A percentile compares a stretch with the other conserved stretches of the same genome.
Evolutionary conservation across 53 echinoderm and acorn worm genomes (phyloP).

Genomic region (Mesocentrotus franciscanus): DNA sequence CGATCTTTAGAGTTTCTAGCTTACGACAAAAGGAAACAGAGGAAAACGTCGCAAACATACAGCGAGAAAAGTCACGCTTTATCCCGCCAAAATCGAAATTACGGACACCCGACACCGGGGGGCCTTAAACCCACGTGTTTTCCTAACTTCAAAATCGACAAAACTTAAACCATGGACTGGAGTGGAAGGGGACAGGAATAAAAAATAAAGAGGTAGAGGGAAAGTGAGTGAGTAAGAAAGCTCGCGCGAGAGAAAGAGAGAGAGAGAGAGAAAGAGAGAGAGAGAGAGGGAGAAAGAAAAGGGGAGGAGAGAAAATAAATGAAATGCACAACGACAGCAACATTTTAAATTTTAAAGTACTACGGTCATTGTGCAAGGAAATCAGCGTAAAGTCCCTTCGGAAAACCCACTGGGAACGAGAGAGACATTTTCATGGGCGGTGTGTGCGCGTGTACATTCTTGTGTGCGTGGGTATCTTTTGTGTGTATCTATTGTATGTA

Average conservation of each 20-base stretch:
- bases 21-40: neutral
- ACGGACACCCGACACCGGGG: conserved; percentile 30
- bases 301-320: neutral
- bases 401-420: neutral
- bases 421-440: neutral
- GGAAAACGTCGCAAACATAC: conserved; percentile 47
- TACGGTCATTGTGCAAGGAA: conserved; percentile 22
- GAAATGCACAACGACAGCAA: neutral
- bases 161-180: conserved; percentile 27
- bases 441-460: neutral
- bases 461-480: neutral
- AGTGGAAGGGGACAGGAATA: neutral
- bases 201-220: neutral
- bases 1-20: conserved; percentile 12
- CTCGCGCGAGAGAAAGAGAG: neutral
- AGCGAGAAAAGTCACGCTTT: conserved; percentile 58
- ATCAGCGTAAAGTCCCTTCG: conserved; percentile 35
- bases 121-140: conserved; percentile 58
- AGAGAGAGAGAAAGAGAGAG: neutral
- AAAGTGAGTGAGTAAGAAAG: neutral
- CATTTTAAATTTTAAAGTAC: neutral
- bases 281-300: neutral
- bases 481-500: neutral
- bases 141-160: conserved; percentile 46
- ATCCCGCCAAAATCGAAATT: conserved; percentile 54